Conservation (phyloP, 2,888 invertebrate genomes). For the Drosophila kanekoi region DNA sequence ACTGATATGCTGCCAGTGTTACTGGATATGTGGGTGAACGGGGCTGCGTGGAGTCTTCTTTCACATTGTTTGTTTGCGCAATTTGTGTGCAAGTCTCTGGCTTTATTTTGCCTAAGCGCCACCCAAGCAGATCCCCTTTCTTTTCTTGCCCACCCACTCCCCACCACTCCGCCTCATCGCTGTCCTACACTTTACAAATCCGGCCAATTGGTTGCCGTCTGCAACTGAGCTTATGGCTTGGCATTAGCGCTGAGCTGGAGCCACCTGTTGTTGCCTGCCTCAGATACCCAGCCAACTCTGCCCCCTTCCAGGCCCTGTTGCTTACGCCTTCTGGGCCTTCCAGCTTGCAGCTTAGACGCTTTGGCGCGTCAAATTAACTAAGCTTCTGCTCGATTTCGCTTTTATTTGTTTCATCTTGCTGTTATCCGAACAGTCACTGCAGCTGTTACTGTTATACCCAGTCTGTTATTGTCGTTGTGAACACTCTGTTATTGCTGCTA, state of each 20-base stretch:
- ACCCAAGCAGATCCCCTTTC: slow-evolving; percentile 17
- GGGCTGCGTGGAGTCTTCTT: neutral
- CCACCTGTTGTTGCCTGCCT: slow-evolving; percentile 57
- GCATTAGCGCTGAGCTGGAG: slow-evolving; percentile 51
- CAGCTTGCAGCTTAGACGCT: slow-evolving; percentile 27
- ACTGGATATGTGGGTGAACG: neutral
- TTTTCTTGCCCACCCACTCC: neutral
- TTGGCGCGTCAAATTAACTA: slow-evolving; percentile 50
- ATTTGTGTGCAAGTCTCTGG: slow-evolving; percentile 47
- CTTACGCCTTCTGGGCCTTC: neutral
- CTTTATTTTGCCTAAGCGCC: slow-evolving; percentile 47
- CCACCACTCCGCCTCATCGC: neutral
- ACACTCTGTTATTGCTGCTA: neutral
- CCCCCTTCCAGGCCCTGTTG: neutral
- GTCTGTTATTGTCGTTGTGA: neutral
- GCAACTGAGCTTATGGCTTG: slow-evolving; percentile 51
- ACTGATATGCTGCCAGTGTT: slow-evolving; percentile 19
- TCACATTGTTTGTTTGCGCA: slow-evolving; percentile 45
- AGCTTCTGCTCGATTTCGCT: slow-evolving; percentile 36
- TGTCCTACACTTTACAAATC: slow-evolving; percentile 39
- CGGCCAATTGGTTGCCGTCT: slow-evolving; percentile 59
- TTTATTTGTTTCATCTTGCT: slow-evolving; percentile 3
- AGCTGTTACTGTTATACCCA: neutral
- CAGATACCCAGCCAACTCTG: neutral
- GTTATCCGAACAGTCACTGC: neutral